phyloP scores from a whole-genome alignment of 2,888 invertebrate species.

The Erebia aethiops region DNA sequence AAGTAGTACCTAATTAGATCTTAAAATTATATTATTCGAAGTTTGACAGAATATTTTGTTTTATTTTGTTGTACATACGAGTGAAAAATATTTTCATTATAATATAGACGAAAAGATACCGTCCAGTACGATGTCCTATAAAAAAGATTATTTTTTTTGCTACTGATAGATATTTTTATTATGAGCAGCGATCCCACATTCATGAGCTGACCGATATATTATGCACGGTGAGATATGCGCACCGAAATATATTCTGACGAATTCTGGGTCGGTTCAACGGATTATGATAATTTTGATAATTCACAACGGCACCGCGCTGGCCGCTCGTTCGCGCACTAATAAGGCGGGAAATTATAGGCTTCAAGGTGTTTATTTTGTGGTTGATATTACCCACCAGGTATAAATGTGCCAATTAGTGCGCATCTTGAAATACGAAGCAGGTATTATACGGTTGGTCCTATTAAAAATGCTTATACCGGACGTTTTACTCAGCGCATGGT shows the following conservation, averaged over 20 bases:
- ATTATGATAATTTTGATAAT: slow-evolving; percentile 40
- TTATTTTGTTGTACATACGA: too few species aligned
- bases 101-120: too few species aligned
- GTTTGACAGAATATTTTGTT: too few species aligned
- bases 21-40: too few species aligned
- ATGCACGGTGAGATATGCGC: slow-evolving; percentile 31
- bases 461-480: not conserved
- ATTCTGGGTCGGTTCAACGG: slow-evolving; percentile 36
- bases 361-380: slow-evolving; percentile 15
- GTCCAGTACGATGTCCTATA: too few species aligned
- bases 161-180: too few species aligned
- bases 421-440: slow-evolving; percentile 1
- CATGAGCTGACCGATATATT: slow-evolving; percentile 32
- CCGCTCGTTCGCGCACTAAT: slow-evolving; percentile 18
- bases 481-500: too few species aligned
- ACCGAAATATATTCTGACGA: slow-evolving; percentile 21
- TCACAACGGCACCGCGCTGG: slow-evolving; percentile 30
- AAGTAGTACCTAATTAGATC: too few species aligned
- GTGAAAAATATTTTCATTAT: too few species aligned
- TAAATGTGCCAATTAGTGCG: slow-evolving; percentile 11
- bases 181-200: not conserved
- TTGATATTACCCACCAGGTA: slow-evolving; percentile 3
- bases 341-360: slow-evolving; percentile 20
- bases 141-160: too few species aligned
- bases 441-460: not conserved